Conservation (phyloP, 2,113 vertebrate genomes). For the Petromus typicus region DNA sequence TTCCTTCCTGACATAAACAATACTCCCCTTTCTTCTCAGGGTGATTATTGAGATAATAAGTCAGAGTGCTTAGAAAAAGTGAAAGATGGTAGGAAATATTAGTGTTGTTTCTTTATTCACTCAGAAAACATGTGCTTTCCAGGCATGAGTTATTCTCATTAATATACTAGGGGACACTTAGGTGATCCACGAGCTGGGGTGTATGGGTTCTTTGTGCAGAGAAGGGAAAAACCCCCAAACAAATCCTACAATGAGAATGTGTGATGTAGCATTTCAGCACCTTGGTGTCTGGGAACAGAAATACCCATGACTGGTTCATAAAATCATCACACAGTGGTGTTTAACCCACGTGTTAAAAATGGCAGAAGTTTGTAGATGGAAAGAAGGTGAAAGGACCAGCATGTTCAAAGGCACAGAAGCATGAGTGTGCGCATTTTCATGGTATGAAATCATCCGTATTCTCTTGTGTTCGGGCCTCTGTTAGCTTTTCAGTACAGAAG, state of each 20-base stretch:
- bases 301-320: neutral
- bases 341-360: neutral
- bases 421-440: neutral
- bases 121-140: neutral
- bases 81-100: neutral
- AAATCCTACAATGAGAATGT: neutral
- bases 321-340: neutral
- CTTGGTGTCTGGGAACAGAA: neutral
- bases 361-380: neutral
- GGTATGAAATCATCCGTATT: neutral
- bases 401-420: constrained; percentile 4
- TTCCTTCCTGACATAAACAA: constrained; percentile 16
- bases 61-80: constrained; percentile 39
- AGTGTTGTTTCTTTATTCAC: neutral
- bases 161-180: neutral
- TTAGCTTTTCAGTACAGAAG: neutral
- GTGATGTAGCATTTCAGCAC: neutral
- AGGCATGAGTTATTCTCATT: neutral
- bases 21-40: constrained; percentile 27
- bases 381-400: neutral
- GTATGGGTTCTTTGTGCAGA: neutral
- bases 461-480: neutral
- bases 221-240: neutral
- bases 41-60: constrained; percentile 30
- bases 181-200: neutral